These are phyloP conservation scores for Brachyalestes nurse DNA, from an alignment of 2,797 vertebrate species.

Conservation along the genomic window DNA sequence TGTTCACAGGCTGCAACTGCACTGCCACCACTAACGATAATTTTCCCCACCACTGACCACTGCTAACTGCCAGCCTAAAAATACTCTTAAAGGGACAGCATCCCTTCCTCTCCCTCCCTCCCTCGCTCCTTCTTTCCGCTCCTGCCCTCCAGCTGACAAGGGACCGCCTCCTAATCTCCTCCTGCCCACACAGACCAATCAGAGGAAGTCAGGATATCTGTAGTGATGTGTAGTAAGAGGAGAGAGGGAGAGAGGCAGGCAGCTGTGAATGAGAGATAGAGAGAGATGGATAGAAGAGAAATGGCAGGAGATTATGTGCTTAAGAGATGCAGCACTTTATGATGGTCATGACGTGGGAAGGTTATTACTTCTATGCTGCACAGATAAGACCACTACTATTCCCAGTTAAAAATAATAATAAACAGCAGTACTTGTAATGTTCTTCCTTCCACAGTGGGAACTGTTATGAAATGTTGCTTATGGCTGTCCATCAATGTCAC, in stretches of 20 bases:
- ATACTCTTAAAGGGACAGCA: constrained; percentile 83
- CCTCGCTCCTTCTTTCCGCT: constrained; percentile 44
- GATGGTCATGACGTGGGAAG: constrained; percentile 35
- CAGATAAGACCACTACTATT: not conserved
- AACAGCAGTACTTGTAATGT: not conserved
- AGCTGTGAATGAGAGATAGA: constrained; percentile 55
- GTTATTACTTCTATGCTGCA: constrained; percentile 13
- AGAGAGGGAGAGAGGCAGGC: constrained; percentile 33
- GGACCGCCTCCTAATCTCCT: constrained; percentile 68
- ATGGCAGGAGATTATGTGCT: constrained; percentile 57
- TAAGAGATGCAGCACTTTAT: constrained; percentile 41
- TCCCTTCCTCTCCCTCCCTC: constrained; percentile 47
- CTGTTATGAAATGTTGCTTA: constrained; percentile 27
- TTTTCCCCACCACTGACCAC: constrained; percentile 78
- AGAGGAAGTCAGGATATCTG: constrained; percentile 68
- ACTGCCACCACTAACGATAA: constrained; percentile 71
- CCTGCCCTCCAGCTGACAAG: constrained; percentile 60
- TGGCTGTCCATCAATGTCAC: constrained; percentile 12
- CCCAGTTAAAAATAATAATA: not conserved
- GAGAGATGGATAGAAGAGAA: constrained; percentile 39
- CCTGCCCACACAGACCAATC: constrained; percentile 64
- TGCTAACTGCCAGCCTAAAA: constrained; percentile 79
- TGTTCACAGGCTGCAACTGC: constrained; percentile 64
- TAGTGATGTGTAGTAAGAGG: constrained; percentile 61
- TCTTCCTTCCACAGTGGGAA: not conserved